phyloP scores from a whole-genome alignment of 2,113 vertebrate genomes.

The Pseudorhombus dupliciocellatus region DNA sequence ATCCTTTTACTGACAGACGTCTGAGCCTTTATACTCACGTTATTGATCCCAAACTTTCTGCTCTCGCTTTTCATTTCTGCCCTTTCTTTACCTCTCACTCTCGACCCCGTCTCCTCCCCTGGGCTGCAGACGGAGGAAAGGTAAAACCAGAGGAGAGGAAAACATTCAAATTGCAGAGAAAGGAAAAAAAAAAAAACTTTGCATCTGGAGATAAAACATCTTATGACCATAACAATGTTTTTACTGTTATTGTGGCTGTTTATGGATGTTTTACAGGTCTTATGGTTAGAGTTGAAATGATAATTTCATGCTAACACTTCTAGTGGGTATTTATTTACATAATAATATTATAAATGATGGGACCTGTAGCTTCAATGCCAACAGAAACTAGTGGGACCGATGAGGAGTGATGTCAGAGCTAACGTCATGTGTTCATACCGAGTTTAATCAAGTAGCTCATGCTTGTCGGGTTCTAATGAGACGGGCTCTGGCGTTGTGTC shows the following conservation, averaged over 20 bases:
- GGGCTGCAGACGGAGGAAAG: background rate
- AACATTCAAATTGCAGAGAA: constrained; percentile 2
- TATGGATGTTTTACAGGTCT: too few species aligned
- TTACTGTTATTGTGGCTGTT: too few species aligned
- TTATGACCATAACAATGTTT: too few species aligned
- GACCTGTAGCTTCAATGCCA: background rate
- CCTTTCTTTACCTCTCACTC: background rate
- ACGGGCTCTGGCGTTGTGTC: background rate
- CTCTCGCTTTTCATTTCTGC: constrained; percentile 15
- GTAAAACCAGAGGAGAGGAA: background rate
- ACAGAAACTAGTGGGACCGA: background rate
- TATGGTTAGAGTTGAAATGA: too few species aligned
- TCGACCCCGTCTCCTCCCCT: background rate
- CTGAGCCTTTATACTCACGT: constrained; percentile 38
- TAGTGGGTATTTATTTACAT: too few species aligned
- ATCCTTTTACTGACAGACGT: constrained; percentile 28
- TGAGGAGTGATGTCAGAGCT: background rate
- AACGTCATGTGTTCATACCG: too few species aligned
- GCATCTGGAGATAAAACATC: too few species aligned
- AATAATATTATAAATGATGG: too few species aligned
- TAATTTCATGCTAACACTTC: too few species aligned
- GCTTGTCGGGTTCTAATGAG: background rate
- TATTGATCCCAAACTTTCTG: constrained; percentile 47
- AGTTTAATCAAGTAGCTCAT: too few species aligned
- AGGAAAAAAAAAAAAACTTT: background rate